These are phyloP conservation scores for Chrysodeixis includens DNA, from an alignment of 2,888 invertebrate species.

Conservation along the genomic window DNA sequence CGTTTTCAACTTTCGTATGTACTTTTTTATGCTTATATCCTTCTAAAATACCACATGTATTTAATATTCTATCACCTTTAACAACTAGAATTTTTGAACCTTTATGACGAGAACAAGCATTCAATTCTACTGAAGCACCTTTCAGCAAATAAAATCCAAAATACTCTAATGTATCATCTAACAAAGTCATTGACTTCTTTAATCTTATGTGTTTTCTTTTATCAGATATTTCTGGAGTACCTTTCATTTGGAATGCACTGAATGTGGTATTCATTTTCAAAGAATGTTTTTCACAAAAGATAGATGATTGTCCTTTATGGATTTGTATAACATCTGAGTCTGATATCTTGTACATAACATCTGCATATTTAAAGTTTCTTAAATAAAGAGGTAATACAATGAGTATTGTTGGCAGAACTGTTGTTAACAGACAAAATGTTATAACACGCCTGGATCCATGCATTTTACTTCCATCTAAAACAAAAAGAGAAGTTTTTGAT, in stretches of 20 bases:
- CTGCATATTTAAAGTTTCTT: conserved; percentile 93
- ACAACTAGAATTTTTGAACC: conserved; percentile 95
- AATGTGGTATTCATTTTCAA: conserved; percentile 93
- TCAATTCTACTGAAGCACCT: conserved; percentile 93
- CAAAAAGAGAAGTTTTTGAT: conserved; percentile 29
- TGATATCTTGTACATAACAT: conserved; percentile 93
- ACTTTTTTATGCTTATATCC: conserved; percentile 91
- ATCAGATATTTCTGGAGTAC: conserved; percentile 91
- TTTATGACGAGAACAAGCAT: conserved; percentile 94
- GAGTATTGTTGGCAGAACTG: conserved; percentile 92
- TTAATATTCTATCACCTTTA: conserved; percentile 93
- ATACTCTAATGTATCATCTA: conserved; percentile 96
- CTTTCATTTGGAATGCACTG: conserved; percentile 93
- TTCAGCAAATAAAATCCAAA: conserved; percentile 96
- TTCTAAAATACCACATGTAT: conserved; percentile 94
- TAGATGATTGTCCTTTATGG: conserved; percentile 94
- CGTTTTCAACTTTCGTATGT: conserved; percentile 89
- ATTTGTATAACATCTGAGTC: conserved; percentile 96
- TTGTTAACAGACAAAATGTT: conserved; percentile 93
- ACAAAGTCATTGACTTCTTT: conserved; percentile 94
- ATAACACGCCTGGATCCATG: conserved; percentile 94
- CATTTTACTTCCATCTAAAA: conserved; percentile 92
- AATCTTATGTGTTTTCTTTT: conserved; percentile 93
- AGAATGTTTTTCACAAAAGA: conserved; percentile 94
- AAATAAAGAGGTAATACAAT: conserved; percentile 94